These are phyloP conservation scores for Trachops cirrhosus DNA, from an alignment of 2,797 vertebrate species.

Conservation along the genomic window DNA sequence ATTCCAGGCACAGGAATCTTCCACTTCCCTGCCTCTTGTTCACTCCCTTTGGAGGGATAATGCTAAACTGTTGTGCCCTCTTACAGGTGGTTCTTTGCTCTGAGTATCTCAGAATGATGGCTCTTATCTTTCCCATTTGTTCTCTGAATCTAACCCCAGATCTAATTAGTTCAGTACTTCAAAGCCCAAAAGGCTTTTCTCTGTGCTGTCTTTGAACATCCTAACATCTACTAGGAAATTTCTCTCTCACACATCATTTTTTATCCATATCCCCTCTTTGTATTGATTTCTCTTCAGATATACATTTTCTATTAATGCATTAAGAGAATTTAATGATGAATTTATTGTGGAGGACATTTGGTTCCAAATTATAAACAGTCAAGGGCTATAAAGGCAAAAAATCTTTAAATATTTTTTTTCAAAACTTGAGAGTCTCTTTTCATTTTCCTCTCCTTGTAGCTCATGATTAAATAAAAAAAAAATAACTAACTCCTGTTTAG, in stretches of 20 bases:
- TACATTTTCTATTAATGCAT: neutral
- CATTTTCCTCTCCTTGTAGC: neutral
- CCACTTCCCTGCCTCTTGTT: neutral
- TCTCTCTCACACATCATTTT: neutral
- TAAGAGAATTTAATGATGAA: neutral
- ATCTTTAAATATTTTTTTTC: neutral
- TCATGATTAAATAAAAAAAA: constrained; percentile 22
- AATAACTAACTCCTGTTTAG: neutral
- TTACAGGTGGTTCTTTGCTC: neutral
- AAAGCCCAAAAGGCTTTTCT: neutral
- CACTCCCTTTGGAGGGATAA: neutral
- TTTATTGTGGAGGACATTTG: neutral
- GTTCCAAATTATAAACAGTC: neutral
- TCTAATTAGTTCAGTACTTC: neutral
- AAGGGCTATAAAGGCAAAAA: neutral
- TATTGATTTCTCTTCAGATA: neutral
- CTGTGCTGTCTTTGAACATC: neutral
- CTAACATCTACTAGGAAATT: neutral
- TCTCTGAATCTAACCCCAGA: neutral
- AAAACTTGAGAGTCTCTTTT: neutral
- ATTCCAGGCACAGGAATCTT: neutral
- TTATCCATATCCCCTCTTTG: neutral
- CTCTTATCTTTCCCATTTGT: neutral
- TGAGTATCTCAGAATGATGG: neutral
- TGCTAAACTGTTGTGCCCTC: neutral